Evolutionary conservation across 2,888 invertebrate species (phyloP), one percentile per base, ranked within the genome.

Genomic region (Diplazon laetatorius): DNA sequence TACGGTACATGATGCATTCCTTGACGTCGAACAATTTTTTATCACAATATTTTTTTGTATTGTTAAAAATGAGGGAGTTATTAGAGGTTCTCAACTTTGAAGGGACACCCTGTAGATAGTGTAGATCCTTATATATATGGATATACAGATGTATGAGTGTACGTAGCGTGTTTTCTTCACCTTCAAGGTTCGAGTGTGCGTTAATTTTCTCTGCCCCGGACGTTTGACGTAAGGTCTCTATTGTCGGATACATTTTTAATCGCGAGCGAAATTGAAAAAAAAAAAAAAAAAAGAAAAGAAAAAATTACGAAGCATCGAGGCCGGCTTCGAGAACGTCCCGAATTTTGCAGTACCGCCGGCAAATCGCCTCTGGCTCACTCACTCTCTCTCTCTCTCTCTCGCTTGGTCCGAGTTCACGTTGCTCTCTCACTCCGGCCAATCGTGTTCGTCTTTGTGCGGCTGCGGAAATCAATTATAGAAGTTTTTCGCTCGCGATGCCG

Each of bases 241-340:
- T 87, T 87, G 86, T 85, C 80, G 82, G 82, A 86, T 87, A 87
- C 83, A 87, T 88, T 86, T 87, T 88, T 87, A 86, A 88, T 85
- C 86, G 84, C 68, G 72, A 63, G 78, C 77, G 76, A 82, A 70
- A 71, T 68, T 82, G 82, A 80, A 80, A 76, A 30, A 30, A 30
- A 6, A 30, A 30, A 30, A 30, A 30, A 30, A 30, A 30, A 30
- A 80, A 76, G 6, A 30, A 30, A 6, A 30, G 6, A 30, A 30
- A 30, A 30, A 30, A 30, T 5, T 6, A 30, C 30, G 30, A 2
- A 75, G 30, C 50, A 73, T 69, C 46, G 57, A 35, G 42, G 42
- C 20, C 18, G 35, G 42, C 50, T 44, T 22, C 39, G 60, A 42
- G 46, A 46, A 48, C 42, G 65, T 59, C 52, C 42, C 59, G 69